Percentiles rank a stretch among this genome's conserved stretches.
phyloP scores from a whole-genome alignment of 1,140 invertebrate species.

The Samia ricini region DNA sequence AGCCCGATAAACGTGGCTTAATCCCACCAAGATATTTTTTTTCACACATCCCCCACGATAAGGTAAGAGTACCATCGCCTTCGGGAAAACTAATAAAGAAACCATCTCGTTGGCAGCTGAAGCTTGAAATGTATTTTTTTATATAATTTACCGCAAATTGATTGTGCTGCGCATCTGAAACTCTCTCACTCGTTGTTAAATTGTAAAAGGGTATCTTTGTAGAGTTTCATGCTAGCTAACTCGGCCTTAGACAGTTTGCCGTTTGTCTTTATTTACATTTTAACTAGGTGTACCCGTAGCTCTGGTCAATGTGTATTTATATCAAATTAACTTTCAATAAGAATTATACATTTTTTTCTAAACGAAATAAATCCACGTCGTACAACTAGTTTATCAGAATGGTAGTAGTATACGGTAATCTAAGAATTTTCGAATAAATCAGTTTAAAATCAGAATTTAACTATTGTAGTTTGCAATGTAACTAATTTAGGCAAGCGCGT shows the following conservation, averaged over 20 bases:
- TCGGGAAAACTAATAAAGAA: conserved; percentile 76
- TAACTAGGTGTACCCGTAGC: too few species aligned
- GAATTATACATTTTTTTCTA: too few species aligned
- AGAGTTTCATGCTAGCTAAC: too few species aligned
- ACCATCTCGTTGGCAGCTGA: conserved; percentile 71
- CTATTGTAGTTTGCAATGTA: conserved; percentile 4
- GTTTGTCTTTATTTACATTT: too few species aligned
- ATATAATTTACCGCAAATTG: conserved; percentile 73
- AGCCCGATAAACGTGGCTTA: conserved; percentile 66
- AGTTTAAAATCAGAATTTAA: too few species aligned
- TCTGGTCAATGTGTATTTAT: too few species aligned
- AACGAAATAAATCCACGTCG: too few species aligned
- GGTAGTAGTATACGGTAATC: too few species aligned
- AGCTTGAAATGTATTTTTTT: conserved; percentile 77
- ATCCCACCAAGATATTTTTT: conserved; percentile 59
- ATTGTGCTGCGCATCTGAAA: conserved; percentile 60
- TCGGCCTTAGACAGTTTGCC: too few species aligned
- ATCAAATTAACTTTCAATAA: too few species aligned
- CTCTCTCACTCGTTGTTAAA: conserved; percentile 3
- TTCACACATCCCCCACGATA: conserved; percentile 67
- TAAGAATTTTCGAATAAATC: too few species aligned
- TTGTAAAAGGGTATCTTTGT: not conserved
- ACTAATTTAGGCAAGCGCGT: conserved; percentile 26
- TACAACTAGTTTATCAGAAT: too few species aligned
- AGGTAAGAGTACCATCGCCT: conserved; percentile 32